phyloP scores from a whole-genome alignment of 2,888 invertebrate species.

The Eupithecia subumbrata region DNA sequence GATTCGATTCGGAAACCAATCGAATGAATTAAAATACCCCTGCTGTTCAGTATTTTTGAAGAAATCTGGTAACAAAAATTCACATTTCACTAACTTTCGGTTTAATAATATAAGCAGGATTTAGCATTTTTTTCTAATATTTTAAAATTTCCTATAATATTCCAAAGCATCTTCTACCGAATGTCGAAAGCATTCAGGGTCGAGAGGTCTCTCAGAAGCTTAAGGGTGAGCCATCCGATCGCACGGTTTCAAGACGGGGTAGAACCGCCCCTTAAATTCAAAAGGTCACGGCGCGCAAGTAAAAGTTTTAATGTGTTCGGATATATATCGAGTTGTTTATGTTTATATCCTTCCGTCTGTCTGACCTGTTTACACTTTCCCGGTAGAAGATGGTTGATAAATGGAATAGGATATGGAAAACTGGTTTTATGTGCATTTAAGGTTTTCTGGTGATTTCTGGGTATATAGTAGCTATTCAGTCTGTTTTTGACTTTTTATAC shows the following conservation, averaged over 20 bases:
- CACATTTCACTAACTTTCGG: too few relatives aligned
- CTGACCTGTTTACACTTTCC: slow-evolving; percentile 35
- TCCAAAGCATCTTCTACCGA: slow-evolving; percentile 1
- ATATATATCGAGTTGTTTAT: slow-evolving; percentile 76
- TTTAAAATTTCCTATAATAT: not conserved
- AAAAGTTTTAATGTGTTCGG: slow-evolving; percentile 74
- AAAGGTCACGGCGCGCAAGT: slow-evolving; percentile 56
- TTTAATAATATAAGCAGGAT: too few relatives aligned
- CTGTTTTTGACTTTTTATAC: too few relatives aligned
- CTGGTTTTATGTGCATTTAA: not conserved
- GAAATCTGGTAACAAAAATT: too few relatives aligned
- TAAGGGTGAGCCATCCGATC: slow-evolving; percentile 8
- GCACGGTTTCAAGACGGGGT: slow-evolving; percentile 13
- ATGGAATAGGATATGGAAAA: not conserved
- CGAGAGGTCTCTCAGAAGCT: slow-evolving; percentile 12
- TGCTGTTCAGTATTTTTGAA: too few relatives aligned
- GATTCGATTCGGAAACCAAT: too few relatives aligned
- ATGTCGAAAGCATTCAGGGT: not conserved
- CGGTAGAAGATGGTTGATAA: not conserved
- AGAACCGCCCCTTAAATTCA: slow-evolving; percentile 52
- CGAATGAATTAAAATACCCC: too few relatives aligned
- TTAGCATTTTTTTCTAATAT: not conserved
- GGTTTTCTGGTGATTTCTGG: not conserved
- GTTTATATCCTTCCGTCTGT: slow-evolving; percentile 62
- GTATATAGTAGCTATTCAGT: too few relatives aligned